phyloP scores from a whole-genome alignment of 2,888 invertebrate species.

The Nomada ruficornis region DNA sequence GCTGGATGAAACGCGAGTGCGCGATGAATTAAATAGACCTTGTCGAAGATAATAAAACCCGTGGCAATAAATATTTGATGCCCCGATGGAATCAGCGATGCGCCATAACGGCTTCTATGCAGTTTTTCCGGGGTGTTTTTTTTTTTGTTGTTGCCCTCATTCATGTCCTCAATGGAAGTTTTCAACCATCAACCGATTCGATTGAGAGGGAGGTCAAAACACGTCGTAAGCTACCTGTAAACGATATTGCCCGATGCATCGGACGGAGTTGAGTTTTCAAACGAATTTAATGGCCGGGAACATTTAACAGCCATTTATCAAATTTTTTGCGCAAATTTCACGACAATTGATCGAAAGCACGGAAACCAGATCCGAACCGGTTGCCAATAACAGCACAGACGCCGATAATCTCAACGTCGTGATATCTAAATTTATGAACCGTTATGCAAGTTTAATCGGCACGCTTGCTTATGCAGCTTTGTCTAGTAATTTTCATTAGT shows the following conservation, averaged over 20 bases:
- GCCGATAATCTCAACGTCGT: slow-evolving; percentile 38
- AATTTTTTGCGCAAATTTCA: slow-evolving; percentile 40
- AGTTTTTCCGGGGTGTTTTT: background rate
- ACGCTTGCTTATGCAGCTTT: slow-evolving; percentile 31
- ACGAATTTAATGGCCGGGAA: slow-evolving; percentile 5
- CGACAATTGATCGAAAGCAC: slow-evolving; percentile 45
- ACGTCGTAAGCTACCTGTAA: background rate
- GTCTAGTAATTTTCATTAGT: background rate
- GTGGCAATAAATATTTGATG: background rate
- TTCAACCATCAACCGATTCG: background rate
- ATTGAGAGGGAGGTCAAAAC: background rate
- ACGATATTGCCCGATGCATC: slow-evolving; percentile 7
- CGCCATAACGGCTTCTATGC: background rate
- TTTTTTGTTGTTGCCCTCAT: background rate
- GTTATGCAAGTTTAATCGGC: slow-evolving; percentile 41
- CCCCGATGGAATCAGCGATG: background rate
- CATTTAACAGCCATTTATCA: slow-evolving; percentile 28
- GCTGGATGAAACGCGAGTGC: background rate
- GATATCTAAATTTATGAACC: slow-evolving; percentile 37
- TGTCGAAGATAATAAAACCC: background rate
- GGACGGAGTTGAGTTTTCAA: background rate
- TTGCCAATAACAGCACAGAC: slow-evolving; percentile 46
- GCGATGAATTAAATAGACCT: slow-evolving; percentile 1
- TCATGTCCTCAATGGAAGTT: background rate
- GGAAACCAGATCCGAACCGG: slow-evolving; percentile 35